phyloP scores from a whole-genome alignment of 2,797 vertebrate genomes.

The Trematomus bernacchii region DNA sequence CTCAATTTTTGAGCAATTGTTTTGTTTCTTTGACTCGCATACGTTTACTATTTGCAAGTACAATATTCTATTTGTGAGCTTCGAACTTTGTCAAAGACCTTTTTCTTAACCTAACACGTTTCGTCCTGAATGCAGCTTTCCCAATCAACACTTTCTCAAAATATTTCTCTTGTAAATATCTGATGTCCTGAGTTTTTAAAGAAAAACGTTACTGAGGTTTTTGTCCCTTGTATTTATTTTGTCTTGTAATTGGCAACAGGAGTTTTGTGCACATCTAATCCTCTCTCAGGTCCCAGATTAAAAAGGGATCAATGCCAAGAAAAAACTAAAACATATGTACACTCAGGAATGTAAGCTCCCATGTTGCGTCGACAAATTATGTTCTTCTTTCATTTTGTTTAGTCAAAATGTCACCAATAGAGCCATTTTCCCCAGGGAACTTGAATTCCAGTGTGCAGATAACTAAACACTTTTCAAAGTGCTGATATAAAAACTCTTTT shows the following conservation, averaged over 20 bases:
- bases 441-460: not conserved
- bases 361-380: not conserved
- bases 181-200: too few relatives aligned
- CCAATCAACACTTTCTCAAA: not conserved
- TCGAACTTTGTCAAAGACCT: too few relatives aligned
- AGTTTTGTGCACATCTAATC: not conserved
- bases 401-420: not conserved
- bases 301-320: conserved; percentile 9
- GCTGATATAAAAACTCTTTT: conserved; percentile 17
- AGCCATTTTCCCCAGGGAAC: not conserved
- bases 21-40: not conserved
- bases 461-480: not conserved
- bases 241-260: not conserved
- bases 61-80: too few relatives aligned
- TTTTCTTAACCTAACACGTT: too few relatives aligned
- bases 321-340: not conserved
- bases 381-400: not conserved
- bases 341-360: not conserved
- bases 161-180: not conserved
- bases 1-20: not conserved
- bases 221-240: not conserved
- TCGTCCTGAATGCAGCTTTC: not conserved
- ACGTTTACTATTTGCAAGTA: too few relatives aligned
- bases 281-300: not conserved
- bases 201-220: too few relatives aligned